These are phyloP conservation scores for Myodes glareolus DNA, from an alignment of 2,113 vertebrate species.

Conservation along the genomic window DNA sequence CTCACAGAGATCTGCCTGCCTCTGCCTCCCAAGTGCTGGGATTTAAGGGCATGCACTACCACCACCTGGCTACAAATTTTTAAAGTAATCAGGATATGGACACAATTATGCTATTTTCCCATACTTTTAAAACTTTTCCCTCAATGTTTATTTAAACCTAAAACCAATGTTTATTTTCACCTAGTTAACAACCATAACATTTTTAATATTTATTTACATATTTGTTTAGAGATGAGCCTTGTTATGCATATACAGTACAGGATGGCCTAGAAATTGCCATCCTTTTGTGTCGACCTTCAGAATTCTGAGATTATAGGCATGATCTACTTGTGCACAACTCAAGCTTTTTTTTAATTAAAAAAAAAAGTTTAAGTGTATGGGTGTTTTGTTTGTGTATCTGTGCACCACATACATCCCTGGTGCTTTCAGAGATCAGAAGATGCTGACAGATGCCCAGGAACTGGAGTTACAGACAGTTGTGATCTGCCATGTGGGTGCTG, in stretches of 20 bases:
- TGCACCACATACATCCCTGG: background rate
- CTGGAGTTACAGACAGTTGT: background rate
- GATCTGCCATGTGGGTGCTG: background rate
- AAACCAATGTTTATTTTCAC: slow-evolving; percentile 42
- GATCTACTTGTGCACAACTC: background rate
- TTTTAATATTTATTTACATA: background rate
- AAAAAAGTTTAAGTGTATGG: background rate
- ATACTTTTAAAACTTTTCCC: background rate
- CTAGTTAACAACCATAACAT: slow-evolving; percentile 32
- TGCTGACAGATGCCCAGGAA: background rate
- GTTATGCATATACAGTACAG: too few relatives aligned
- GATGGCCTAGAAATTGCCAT: background rate
- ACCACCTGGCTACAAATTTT: background rate
- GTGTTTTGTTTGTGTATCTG: background rate
- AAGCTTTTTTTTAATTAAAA: background rate
- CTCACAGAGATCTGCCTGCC: background rate
- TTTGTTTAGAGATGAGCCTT: background rate
- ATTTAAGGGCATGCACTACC: background rate
- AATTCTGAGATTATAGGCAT: background rate
- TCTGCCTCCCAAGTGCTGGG: background rate
- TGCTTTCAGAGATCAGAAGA: background rate
- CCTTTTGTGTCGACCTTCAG: too few relatives aligned
- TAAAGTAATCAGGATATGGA: slow-evolving; percentile 45
- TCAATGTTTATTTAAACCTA: slow-evolving; percentile 34
- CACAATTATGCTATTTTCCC: background rate